A percentile compares a stretch with the other conserved stretches of the same genome.
phyloP scores from a whole-genome alignment of 2,797 vertebrate species.

The Pseudomugil gertrudae region DNA sequence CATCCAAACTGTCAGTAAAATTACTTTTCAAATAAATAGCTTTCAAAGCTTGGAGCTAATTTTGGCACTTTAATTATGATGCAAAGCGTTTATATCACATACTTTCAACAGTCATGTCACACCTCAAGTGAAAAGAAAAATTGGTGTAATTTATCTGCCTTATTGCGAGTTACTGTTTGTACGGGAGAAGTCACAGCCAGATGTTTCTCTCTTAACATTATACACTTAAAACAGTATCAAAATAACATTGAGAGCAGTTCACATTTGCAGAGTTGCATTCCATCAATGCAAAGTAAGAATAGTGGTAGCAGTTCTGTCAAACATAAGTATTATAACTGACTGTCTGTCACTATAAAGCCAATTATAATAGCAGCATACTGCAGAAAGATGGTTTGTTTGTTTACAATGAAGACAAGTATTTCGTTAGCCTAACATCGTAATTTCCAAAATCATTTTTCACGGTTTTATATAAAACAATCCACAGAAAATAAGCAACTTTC shows the following conservation, averaged over 20 bases:
- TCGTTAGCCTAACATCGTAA: too few species aligned
- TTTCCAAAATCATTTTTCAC: too few species aligned
- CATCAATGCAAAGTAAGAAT: constrained; percentile 10
- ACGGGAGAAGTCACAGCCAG: constrained; percentile 31
- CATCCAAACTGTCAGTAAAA: constrained; percentile 35
- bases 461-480: too few species aligned
- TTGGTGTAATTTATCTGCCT: constrained; percentile 28
- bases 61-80: constrained; percentile 44
- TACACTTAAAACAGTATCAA: constrained; percentile 37
- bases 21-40: constrained; percentile 31
- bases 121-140: constrained; percentile 43
- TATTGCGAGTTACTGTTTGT: constrained; percentile 52
- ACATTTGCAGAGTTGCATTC: constrained; percentile 37
- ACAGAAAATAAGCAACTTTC: too few species aligned
- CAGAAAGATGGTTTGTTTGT: constrained; percentile 2
- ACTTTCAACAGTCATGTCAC: constrained; percentile 39
- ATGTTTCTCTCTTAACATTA: constrained; percentile 29
- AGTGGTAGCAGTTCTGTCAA: constrained; percentile 15
- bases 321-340: constrained; percentile 26
- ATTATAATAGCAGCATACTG: background rate
- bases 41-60: constrained; percentile 48
- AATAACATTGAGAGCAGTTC: constrained; percentile 38
- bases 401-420: background rate
- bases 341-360: constrained; percentile 15
- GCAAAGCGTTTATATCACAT: constrained; percentile 40